Evolutionary conservation across 1,140 invertebrate species (phyloP).

Genomic region (Saxidomus purpurata): DNA sequence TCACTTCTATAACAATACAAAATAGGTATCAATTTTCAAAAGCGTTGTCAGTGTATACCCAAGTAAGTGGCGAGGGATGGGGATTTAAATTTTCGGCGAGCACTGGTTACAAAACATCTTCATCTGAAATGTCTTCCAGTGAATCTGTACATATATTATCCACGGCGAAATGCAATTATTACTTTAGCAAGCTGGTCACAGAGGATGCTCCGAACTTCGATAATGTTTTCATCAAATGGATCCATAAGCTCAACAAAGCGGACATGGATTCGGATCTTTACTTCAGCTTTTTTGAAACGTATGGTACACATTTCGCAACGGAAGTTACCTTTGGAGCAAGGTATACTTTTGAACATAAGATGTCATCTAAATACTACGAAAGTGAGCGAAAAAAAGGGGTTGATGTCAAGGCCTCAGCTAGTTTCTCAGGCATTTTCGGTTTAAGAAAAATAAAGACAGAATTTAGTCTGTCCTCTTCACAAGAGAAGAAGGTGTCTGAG

Average conservation of each 20-base stretch:
- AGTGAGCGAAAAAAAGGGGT: not conserved
- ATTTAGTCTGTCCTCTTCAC: not conserved
- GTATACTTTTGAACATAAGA: slow-evolving; percentile 30
- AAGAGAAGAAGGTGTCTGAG: not conserved
- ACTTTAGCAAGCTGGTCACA: not conserved
- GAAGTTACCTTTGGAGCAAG: slow-evolving; percentile 49
- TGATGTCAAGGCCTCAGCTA: slow-evolving; percentile 12
- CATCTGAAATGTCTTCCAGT: slow-evolving; percentile 35
- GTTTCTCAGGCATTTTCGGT: not conserved
- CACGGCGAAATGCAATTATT: slow-evolving; percentile 44
- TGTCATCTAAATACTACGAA: slow-evolving; percentile 30
- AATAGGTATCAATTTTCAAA: slow-evolving; percentile 35
- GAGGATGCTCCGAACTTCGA: slow-evolving; percentile 10
- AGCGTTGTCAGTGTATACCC: slow-evolving; percentile 35
- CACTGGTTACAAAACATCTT: slow-evolving; percentile 31
- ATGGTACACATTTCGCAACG: slow-evolving; percentile 48
- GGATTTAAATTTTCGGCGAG: slow-evolving; percentile 61
- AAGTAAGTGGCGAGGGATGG: slow-evolving; percentile 21
- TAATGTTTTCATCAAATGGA: slow-evolving; percentile 24
- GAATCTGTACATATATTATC: slow-evolving; percentile 40
- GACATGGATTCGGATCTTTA: not conserved
- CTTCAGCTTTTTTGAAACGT: slow-evolving; percentile 30
- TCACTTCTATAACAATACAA: slow-evolving; percentile 58
- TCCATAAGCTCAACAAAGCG: slow-evolving; percentile 12
- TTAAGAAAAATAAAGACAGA: not conserved